Evolutionary conservation across 1,140 invertebrate species (phyloP), one percentile per base, ranked within the genome.

Genomic region (Magallana gigas): DNA sequence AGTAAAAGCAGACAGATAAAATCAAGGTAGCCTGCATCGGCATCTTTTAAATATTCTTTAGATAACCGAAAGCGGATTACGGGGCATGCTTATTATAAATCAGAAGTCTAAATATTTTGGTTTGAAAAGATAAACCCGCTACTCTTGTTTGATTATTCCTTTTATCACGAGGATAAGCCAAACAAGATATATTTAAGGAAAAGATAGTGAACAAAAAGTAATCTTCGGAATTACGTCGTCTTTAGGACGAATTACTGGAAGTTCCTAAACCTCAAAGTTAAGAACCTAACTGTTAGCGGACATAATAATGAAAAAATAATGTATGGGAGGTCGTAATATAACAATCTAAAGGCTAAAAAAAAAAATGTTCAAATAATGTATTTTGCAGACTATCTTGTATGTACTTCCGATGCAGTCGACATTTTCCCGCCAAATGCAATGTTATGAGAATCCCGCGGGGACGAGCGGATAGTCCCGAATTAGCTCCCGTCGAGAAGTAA

Each of bases 171-270:
- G 68, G 68, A 76, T 76, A 76, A 76, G 23, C 23, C 29, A 76
- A 76, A 76, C 23, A 76, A 76, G 68, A 76, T 76, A 36, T 76
- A 76, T 76, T 76, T 76, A 76, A 76, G 14, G 68, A 76, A 48
- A 8, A 76, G 68, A 76, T 76, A 76, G 23, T 76, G 23, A 76
- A 76, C 68, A 76, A 76, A 23, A 76, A 76, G 68, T 76, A 76
- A 76, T 76, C 68, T 12, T 76, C 8, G 23, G 68, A 76, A 36
- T 76, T 18, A 76, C 2, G 8, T 11, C 5, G 23, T 76, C 18
- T 36, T 29, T 36, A 76, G 36, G 23, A 18, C 18, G 60, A n/a
- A 7, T 64, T 64, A 18, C 18, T 12, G 60, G 60, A 64, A 16
- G 60, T 18, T 64, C 16, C 60, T 8, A 1, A 8, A 9, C 68